Evolutionary conservation across 2,113 vertebrate species (phyloP), one percentile per base, ranked within the genome.

Genomic region (Leptodactylus fuscus): DNA sequence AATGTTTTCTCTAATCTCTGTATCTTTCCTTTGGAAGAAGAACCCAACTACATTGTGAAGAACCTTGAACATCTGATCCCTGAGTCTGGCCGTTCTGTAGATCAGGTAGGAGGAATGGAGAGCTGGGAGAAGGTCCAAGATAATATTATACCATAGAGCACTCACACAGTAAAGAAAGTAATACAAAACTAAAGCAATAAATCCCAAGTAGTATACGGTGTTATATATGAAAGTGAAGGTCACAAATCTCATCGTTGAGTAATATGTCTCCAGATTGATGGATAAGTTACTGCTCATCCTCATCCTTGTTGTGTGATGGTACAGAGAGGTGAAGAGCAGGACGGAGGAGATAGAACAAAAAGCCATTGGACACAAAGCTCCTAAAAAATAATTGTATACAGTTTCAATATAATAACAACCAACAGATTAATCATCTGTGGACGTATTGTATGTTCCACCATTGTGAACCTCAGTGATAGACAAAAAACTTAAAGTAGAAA

Each of bases 41-140:
- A 67, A 36, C 8, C 9, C 15, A 16, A 7, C 20, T 20, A 67
- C 16, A 67, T 34, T 36, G 15, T 67, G 62, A 16, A 67, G 62
- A 67, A 67, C 62, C 32, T 67, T 67, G 29, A 32, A 67, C 62
- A 67, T 36, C 15, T 20, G 62, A 67, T 32, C 36, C 15, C 16
- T 34, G 27, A 67, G 62, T 36, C 36, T 67, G 62, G 62, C 15
- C 13, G 32, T 67, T 67, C 32, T 16, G 16, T 67, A 67, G 62
- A 67, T 67, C 32, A 67, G 32, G 32, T 20, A 67, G 32, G 32
- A 67, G 62, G 62, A 67, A 67, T 67, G 62, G 18, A 67, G 32
- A 67, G 20, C 29, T 20, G 62, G 62, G 13, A 36, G 62, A 67
- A 34, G 36, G 2, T 15, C 32, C 1, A 20, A 36, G 16, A 27